phyloP scores from a whole-genome alignment of 2,888 invertebrate genomes.

The Priocnemis perturbator region DNA sequence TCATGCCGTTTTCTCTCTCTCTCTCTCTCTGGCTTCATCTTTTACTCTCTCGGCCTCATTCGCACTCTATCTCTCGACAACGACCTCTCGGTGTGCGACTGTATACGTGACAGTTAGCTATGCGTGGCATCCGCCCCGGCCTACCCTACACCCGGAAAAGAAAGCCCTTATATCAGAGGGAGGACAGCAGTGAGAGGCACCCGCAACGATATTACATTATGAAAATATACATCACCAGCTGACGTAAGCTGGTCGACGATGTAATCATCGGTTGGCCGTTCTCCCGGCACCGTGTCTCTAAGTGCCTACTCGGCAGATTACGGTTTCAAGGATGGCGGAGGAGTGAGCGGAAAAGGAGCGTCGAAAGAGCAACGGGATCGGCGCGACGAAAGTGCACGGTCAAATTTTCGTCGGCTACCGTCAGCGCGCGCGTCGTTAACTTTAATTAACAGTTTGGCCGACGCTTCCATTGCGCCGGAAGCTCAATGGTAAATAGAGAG shows the following conservation, averaged over 20 bases:
- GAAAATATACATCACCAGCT: slow-evolving; percentile 66
- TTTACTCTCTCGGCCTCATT: slow-evolving; percentile 20
- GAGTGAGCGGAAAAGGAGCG: background rate
- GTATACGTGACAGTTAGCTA: slow-evolving; percentile 38
- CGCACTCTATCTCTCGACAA: background rate
- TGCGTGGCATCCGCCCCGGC: slow-evolving; percentile 46
- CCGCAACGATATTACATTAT: slow-evolving; percentile 68
- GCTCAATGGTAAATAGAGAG: too few relatives aligned
- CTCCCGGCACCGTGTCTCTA: slow-evolving; percentile 3
- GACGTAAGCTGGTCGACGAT: slow-evolving; percentile 58
- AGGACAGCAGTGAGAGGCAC: slow-evolving; percentile 27
- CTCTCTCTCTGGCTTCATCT: slow-evolving; percentile 20
- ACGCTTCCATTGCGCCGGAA: too few relatives aligned
- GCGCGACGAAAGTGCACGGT: slow-evolving; percentile 13
- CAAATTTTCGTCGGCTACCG: too few relatives aligned
- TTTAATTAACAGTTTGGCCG: too few relatives aligned
- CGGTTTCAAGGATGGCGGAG: slow-evolving; percentile 5
- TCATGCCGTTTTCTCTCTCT: slow-evolving; percentile 55
- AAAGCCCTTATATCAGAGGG: slow-evolving; percentile 38
- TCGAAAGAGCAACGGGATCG: slow-evolving; percentile 14
- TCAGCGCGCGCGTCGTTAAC: too few relatives aligned
- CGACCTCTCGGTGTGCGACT: too few relatives aligned
- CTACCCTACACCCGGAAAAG: slow-evolving; percentile 50
- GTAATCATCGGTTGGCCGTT: slow-evolving; percentile 55
- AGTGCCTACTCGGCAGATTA: background rate